Conservation (phyloP, 2,888 invertebrate genomes). For the Penaeus monodon region DNA sequence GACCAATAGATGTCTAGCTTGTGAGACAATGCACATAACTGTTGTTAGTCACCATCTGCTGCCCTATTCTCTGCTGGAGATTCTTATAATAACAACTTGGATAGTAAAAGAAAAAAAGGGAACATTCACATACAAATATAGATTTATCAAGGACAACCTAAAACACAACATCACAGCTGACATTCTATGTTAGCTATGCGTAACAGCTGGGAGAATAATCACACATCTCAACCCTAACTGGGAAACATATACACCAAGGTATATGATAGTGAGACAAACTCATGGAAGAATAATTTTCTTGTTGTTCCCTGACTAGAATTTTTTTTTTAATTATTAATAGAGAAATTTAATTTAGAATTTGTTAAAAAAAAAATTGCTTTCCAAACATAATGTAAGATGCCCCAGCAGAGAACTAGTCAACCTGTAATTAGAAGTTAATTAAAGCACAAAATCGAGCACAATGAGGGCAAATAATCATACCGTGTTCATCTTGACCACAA, state of each 20-base stretch:
- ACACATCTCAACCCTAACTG: slow-evolving; percentile 15
- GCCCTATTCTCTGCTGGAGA: slow-evolving; percentile 43
- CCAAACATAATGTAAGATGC: slow-evolving; percentile 15
- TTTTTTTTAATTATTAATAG: neutral
- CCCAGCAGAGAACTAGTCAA: slow-evolving; percentile 47
- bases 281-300: slow-evolving; percentile 7
- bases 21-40: slow-evolving; percentile 35
- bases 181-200: slow-evolving; percentile 10
- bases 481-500: slow-evolving; percentile 54
- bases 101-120: no score
- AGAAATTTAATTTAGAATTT: slow-evolving; percentile 3
- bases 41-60: slow-evolving; percentile 36
- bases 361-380: neutral
- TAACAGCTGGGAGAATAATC: slow-evolving; percentile 3
- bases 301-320: slow-evolving; percentile 42
- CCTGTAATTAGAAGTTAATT: slow-evolving; percentile 36
- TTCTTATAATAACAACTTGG: neutral
- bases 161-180: slow-evolving; percentile 34
- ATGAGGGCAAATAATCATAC: slow-evolving; percentile 46
- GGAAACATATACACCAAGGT: slow-evolving; percentile 41
- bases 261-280: slow-evolving; percentile 40
- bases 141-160: slow-evolving; percentile 28
- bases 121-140: no score
- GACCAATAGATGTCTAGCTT: slow-evolving; percentile 39
- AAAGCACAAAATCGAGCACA: slow-evolving; percentile 47